Base-by-base conservation (phyloP, 2,888 invertebrate genomes). In the Ferrisia virgata region DNA sequence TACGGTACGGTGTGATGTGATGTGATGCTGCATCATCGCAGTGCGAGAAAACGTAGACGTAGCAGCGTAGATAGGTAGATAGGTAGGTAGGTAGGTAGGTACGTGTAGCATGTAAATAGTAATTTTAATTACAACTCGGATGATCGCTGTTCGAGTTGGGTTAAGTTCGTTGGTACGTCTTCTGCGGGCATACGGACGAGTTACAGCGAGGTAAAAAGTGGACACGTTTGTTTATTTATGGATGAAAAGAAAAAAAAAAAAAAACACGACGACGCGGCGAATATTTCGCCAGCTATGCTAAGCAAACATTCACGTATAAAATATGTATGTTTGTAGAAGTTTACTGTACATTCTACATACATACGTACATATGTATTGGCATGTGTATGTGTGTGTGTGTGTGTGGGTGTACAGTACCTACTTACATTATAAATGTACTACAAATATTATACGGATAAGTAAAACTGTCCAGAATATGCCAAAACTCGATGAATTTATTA, bases 91-190 rank as follows among this genome's bases (percentile, higher is more conserved):
- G n/a, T n/a, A n/a, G n/a, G n/a, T n/a, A n/a, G n/a, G n/a, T n/a
- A n/a, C n/a, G n/a, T n/a, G n/a, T n/a, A n/a, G n/a, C n/a, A 15
- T 64, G 33, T 39, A 36, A 39, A 31, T 31, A 31, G 33, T 33
- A 76, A 36, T 36, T 78, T 39, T 39, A 78, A 78, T 78, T 78
- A 78, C 36, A 78, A 78, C 18, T 78, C 25, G 78, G 40, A 78
- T 3, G 11, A 78, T 39, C 22, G 22, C 22, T 2, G 43, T 13
- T 2, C 40, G 40, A 40, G 40, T 11, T 8, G 8, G 40, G 11
- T 11, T 22, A 22, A 11, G 53, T 22, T 53, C 53, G 53, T 6
- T n/a, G n/a, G n/a, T n/a, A n/a, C n/a, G 18, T 43, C 15, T 18
- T 13, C 53, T 18, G n/a, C n/a, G n/a, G n/a, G n/a, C n/a, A 53